A percentile compares a stretch with the other conserved stretches of the same genome.
phyloP scores from a whole-genome alignment of 2,113 vertebrate species.

The Lates calcarifer region DNA sequence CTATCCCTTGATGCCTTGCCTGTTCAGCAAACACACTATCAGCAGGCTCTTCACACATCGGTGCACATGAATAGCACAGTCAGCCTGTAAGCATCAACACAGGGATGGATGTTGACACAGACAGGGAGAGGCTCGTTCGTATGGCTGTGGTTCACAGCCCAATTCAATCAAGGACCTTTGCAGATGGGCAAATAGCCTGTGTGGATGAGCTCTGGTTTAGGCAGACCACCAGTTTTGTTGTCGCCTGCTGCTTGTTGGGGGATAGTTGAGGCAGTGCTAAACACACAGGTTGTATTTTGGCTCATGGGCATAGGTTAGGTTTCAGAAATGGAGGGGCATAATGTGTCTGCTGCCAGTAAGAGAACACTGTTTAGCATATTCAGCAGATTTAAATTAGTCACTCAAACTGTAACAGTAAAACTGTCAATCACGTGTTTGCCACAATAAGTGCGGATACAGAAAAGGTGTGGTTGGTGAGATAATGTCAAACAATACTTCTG shows the following conservation, averaged over 20 bases:
- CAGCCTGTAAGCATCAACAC: conserved; percentile 82
- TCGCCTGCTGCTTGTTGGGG: conserved; percentile 34
- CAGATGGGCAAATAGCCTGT: conserved; percentile 67
- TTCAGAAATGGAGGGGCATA: conserved; percentile 21
- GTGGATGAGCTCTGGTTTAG: conserved; percentile 42
- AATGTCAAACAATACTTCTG: conserved; percentile 20
- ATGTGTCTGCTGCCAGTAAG: neutral
- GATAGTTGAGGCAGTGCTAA: conserved; percentile 15
- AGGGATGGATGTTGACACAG: conserved; percentile 81
- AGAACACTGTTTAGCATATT: neutral
- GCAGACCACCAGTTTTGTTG: conserved; percentile 37
- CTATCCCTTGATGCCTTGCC: conserved; percentile 78
- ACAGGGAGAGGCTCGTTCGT: conserved; percentile 72
- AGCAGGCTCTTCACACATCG: conserved; percentile 84
- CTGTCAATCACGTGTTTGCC: conserved; percentile 7
- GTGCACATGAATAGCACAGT: conserved; percentile 84
- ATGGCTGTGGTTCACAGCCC: conserved; percentile 64
- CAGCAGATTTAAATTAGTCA: conserved; percentile 28
- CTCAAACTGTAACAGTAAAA: conserved; percentile 23
- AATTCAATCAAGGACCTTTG: conserved; percentile 80
- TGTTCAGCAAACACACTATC: conserved; percentile 84
- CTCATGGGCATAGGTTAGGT: conserved; percentile 31
- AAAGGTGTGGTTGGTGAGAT: neutral
- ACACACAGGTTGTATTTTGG: conserved; percentile 43
- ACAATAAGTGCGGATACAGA: conserved; percentile 3